Evolutionary conservation across 1,140 invertebrate genomes (phyloP), one percentile per base, ranked within the genome.

Genomic region (Trachymyrmex cornetzi): DNA sequence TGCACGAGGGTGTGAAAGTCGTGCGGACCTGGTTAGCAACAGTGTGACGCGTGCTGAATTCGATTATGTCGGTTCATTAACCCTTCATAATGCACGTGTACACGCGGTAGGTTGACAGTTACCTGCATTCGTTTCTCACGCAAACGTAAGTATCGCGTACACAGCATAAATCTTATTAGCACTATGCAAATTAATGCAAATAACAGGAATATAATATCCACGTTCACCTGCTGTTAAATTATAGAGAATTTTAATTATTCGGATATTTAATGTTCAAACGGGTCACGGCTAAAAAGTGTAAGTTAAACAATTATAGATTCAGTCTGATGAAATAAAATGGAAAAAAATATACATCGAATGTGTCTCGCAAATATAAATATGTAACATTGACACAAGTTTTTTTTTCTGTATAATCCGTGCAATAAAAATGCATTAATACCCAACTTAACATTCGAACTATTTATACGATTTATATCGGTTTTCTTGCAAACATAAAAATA

Each of bases 51-150:
- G 55, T 75, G 69, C 69, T 75, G 69, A 84, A 84, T 84, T 84
- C 69, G 80, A 84, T 84, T 75, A 84, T 50, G 55, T 75, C 69
- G 24, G 80, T 84, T 84, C 80, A 84, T 84, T 75, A 84, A 75
- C 80, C 80, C n/a, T 34, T 44, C 57, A 27, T 34, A 50, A 48
- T 19, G 55, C 67, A 48, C 57, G 34, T 82, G 80, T 75, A 80
- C 69, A 22, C 7, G 55, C 38, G 80, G n/a, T 61, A 50, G n/a
- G 69, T 75, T 74, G 80, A 75, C 80, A 84, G 55, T 69, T 50
- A 84, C 69, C 55, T 34, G 69, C 69, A 84, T 84, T 84, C 69
- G 55, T 84, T 84, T 34, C 55, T 84, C 57, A 74, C 80, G 55
- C 80, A 71, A 84, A 59, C 24, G 69, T 74, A 74, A 84, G 38